Evolutionary conservation across 1,140 invertebrate species (phyloP).

Genomic region (Pseudobourletiella spinata): DNA sequence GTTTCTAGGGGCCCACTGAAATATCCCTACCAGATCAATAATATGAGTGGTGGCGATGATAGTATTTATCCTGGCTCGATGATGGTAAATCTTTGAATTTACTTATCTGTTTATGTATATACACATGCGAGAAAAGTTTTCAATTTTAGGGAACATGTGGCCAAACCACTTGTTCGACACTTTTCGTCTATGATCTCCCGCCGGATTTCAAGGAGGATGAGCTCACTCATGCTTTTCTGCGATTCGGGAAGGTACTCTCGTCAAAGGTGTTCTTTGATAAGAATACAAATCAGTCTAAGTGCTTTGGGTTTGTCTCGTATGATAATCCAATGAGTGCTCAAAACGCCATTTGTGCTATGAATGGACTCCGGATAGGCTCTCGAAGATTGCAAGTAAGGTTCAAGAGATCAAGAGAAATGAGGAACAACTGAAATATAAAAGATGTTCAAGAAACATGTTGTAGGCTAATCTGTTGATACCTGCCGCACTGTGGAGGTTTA

Average conservation of each 20-base stretch:
- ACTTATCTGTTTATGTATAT: background rate
- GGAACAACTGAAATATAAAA: too few relatives aligned
- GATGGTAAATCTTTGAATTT: background rate
- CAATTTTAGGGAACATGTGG: slow-evolving; percentile 54
- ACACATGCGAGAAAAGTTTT: background rate
- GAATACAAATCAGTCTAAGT: slow-evolving; percentile 95
- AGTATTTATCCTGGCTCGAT: background rate
- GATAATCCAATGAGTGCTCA: slow-evolving; percentile 87
- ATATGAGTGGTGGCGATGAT: too few relatives aligned
- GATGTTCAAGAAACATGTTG: too few relatives aligned
- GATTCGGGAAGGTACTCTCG: slow-evolving; percentile 93
- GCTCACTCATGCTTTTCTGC: slow-evolving; percentile 84
- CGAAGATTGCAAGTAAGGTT: slow-evolving; percentile 95
- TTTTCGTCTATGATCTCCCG: slow-evolving; percentile 98
- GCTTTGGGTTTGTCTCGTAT: slow-evolving; percentile 96
- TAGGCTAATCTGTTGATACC: too few relatives aligned
- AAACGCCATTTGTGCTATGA: slow-evolving; percentile 91
- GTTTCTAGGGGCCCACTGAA: too few relatives aligned
- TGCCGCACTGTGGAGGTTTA: too few relatives aligned
- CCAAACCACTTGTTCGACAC: slow-evolving; percentile 86
- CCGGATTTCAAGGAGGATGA: slow-evolving; percentile 95
- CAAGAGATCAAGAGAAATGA: slow-evolving; percentile 80
- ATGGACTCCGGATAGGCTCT: slow-evolving; percentile 93
- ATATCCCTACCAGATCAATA: too few relatives aligned
- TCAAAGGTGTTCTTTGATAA: slow-evolving; percentile 99